Evolutionary conservation across 2,888 invertebrate genomes (phyloP).

Genomic region (Entomobrya multifasciata): DNA sequence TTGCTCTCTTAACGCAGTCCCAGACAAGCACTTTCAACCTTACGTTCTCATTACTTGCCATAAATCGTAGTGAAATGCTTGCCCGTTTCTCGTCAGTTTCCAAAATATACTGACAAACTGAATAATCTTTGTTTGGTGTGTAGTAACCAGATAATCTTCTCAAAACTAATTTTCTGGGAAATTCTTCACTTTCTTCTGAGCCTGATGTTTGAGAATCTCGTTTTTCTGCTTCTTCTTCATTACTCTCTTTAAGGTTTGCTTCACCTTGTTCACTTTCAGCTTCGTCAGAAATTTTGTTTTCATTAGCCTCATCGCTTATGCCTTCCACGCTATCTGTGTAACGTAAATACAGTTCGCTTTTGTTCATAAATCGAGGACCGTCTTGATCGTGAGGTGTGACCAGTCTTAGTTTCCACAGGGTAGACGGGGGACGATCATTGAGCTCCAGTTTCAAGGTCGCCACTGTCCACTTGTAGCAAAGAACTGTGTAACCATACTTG

Average conservation of each 20-base stretch:
- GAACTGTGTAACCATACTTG: constrained; percentile 64
- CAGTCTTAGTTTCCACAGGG: constrained; percentile 62
- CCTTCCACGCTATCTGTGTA: neutral
- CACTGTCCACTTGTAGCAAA: constrained; percentile 67
- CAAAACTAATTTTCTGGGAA: constrained; percentile 44
- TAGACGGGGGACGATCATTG: constrained; percentile 41
- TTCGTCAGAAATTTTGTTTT: neutral
- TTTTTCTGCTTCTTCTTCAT: neutral
- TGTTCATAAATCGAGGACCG: constrained; percentile 22
- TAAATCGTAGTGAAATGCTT: constrained; percentile 51
- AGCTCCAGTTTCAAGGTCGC: neutral
- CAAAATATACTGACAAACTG: constrained; percentile 62
- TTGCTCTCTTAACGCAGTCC: constrained; percentile 26
- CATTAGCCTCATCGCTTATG: neutral
- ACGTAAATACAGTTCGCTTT: neutral
- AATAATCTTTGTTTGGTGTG: constrained; percentile 66
- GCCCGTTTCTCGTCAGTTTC: constrained; percentile 52
- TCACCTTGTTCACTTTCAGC: neutral
- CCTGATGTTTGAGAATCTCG: neutral
- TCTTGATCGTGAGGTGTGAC: constrained; percentile 38
- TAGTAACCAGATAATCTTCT: constrained; percentile 68
- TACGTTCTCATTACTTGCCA: constrained; percentile 36
- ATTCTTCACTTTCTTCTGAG: neutral
- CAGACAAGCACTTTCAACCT: constrained; percentile 32
- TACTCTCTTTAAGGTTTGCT: neutral